These are phyloP conservation scores for Disparrhopalites patrizii DNA, from an alignment of 2,888 invertebrate genomes.

Conservation along the genomic window DNA sequence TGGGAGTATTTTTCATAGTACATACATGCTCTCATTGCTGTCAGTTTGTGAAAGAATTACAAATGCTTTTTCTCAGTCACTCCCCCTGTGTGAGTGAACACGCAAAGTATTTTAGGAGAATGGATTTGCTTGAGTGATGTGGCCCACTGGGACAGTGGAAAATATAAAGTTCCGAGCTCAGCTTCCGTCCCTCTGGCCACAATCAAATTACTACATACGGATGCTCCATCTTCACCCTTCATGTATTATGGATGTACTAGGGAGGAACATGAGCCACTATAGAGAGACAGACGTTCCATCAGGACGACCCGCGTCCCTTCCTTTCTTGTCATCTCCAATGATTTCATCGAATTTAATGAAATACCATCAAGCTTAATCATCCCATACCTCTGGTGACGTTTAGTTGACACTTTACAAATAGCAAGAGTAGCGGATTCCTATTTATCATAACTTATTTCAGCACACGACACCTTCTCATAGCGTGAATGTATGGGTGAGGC, in stretches of 20 bases:
- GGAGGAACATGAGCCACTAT: background rate
- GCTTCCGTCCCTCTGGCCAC: constrained; percentile 9
- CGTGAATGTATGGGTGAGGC: too few species aligned
- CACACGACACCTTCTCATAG: background rate
- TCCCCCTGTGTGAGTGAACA: constrained; percentile 17
- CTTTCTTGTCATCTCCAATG: constrained; percentile 6
- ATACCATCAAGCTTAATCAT: constrained; percentile 4
- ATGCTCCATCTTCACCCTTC: constrained; percentile 19
- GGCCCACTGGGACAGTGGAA: constrained; percentile 16
- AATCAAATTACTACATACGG: constrained; percentile 21
- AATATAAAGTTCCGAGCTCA: constrained; percentile 15
- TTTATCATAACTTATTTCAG: background rate
- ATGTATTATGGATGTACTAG: constrained; percentile 15
- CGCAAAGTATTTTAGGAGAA: constrained; percentile 27
- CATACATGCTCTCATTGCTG: background rate
- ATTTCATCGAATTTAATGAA: constrained; percentile 10
- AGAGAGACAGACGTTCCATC: background rate
- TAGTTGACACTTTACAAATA: constrained; percentile 4
- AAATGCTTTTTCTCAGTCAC: constrained; percentile 24
- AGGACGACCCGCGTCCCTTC: background rate
- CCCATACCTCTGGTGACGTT: background rate
- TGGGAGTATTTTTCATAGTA: background rate
- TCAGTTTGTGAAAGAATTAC: constrained; percentile 28
- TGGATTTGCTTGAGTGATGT: constrained; percentile 20
- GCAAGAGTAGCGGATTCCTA: background rate